Evolutionary conservation across 2,888 invertebrate species (phyloP), one percentile per base, ranked within the genome.

Genomic region (Seladonia tumulorum): DNA sequence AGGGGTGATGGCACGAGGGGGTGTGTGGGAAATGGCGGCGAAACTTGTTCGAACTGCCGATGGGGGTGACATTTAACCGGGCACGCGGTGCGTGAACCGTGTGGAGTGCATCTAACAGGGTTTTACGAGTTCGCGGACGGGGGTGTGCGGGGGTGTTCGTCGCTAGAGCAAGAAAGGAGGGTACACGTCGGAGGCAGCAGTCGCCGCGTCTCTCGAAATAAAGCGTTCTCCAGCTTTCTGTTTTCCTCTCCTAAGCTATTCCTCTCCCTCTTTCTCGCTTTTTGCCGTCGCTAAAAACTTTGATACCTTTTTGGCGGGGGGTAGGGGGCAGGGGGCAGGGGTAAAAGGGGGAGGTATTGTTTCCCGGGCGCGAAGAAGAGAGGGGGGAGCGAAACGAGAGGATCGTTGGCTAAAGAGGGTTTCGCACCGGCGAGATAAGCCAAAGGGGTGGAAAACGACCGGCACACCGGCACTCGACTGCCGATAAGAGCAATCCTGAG

Each of bases 401-500:
- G 76, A 82, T 79, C 68, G 72, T 49, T 70, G 81, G 81, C 77
- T 87, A 87, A 89, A 90, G 89, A 91, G 90, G 91, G 88, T 89
- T 88, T 88, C 85, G 85, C 82, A 77, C 80, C 79, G 71, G 76
- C 89, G 88, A 91, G 93, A 92, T 91, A 93, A 93, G 89, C 85
- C 86, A 25, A 80, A 79, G 84, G 82, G 88, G 83, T 83, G 85
- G 86, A 86, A 85, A 90, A 89, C 77, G 88, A 81, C 73, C 81
- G 75, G 78, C 77, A 79, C 76, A 70, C 80, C 81, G 78, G 73
- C 77, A 68, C 42, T 42, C 78, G 73, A 82, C 83, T 88, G 87
- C 91, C 90, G 93, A 93, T 92, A 92, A 92, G 92, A 91, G 90
- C 90, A 88, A 88, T 90, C 87, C 88, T 82, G 84, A 83, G 90